Evolutionary conservation across 2,888 invertebrate species (phyloP).

Genomic region (Dusona sp.): DNA sequence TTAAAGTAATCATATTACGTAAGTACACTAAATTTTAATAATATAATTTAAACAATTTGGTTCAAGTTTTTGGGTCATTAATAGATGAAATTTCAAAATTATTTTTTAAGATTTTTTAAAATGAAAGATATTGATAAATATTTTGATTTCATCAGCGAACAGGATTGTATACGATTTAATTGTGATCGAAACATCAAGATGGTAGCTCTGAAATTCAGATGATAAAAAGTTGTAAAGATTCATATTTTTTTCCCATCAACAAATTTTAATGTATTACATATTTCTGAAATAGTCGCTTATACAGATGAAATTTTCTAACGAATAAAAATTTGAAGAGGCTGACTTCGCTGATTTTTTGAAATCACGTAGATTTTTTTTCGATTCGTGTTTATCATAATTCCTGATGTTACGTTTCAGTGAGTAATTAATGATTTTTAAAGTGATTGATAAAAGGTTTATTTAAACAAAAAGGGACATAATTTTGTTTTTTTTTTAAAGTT

Average conservation of each 20-base stretch:
- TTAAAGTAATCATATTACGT: neutral
- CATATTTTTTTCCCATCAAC: neutral
- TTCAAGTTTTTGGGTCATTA: neutral
- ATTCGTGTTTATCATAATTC: neutral
- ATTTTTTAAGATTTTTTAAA: neutral
- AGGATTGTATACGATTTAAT: neutral
- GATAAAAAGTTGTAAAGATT: neutral
- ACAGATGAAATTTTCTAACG: neutral
- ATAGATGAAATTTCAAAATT: no score
- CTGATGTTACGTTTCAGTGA: neutral
- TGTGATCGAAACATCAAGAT: neutral
- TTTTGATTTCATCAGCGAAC: no score
- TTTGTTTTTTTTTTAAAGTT: no score
- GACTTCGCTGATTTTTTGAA: neutral
- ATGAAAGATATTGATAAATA: neutral
- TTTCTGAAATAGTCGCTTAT: neutral
- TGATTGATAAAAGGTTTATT: neutral
- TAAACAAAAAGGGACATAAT: no score
- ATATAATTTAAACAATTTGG: neutral
- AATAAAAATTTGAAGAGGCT: neutral
- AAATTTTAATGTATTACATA: neutral
- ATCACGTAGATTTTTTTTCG: neutral
- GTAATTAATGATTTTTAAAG: neutral
- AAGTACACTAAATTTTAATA: neutral
- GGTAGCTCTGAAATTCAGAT: neutral